These are phyloP conservation scores for Macrotis lagotis DNA, from an alignment of 2,113 vertebrate genomes.

Conservation along the genomic window DNA sequence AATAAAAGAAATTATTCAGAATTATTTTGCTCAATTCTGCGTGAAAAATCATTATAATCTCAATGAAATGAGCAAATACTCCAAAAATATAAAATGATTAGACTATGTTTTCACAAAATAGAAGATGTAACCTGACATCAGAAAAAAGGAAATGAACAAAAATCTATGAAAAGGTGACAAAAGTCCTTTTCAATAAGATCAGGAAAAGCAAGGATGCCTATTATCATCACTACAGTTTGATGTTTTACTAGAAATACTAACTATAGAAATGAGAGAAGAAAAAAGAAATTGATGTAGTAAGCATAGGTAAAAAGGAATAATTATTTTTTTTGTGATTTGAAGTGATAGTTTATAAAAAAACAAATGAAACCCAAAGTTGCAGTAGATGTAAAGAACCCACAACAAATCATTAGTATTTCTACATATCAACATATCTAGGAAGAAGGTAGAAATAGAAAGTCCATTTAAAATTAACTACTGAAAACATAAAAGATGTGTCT, in stretches of 20 bases:
- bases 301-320: not conserved
- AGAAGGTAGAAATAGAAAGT: not conserved
- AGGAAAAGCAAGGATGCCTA: too few relatives aligned
- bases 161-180: not conserved
- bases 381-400: not conserved
- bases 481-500: not conserved
- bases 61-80: not conserved
- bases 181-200: not conserved
- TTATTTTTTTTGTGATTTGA: not conserved
- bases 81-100: not conserved
- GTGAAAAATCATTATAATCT: not conserved
- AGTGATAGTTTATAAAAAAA: not conserved
- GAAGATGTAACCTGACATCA: not conserved
- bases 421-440: not conserved
- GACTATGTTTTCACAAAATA: not conserved
- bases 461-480: not conserved
- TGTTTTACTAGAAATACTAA: not conserved
- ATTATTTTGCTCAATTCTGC: not conserved
- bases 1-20: not conserved
- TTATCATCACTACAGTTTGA: not conserved
- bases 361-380: not conserved
- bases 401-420: not conserved
- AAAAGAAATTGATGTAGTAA: not conserved
- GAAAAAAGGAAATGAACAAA: too few relatives aligned
- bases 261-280: not conserved